A percentile compares a stretch with the other conserved stretches of the same genome.
These are phyloP conservation scores for Agrotis puta DNA, from an alignment of 2,888 invertebrate species.

Conservation along the genomic window DNA sequence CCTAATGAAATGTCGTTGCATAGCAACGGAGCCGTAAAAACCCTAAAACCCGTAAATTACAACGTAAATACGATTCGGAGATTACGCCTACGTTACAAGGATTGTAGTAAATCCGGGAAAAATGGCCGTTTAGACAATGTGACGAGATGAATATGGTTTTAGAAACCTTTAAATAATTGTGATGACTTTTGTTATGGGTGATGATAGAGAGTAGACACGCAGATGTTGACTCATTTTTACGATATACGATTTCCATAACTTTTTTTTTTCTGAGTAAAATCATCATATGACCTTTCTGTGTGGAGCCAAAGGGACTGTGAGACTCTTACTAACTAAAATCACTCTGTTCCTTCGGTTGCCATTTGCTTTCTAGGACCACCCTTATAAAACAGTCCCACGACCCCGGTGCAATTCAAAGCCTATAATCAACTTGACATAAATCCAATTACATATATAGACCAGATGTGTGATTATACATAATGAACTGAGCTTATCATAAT, in stretches of 20 bases:
- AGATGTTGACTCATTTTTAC: too few species aligned
- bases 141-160: slow-evolving; percentile 16
- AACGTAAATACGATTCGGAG: slow-evolving; percentile 70
- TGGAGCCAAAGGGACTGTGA: too few species aligned
- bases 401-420: too few species aligned
- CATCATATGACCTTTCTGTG: too few species aligned
- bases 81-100: slow-evolving; percentile 64
- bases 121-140: slow-evolving; percentile 54
- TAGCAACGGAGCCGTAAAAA: slow-evolving; percentile 75
- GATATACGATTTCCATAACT: too few species aligned
- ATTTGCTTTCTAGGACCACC: too few species aligned
- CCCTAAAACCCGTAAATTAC: slow-evolving; percentile 72
- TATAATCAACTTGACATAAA: not conserved
- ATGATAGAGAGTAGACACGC: too few species aligned
- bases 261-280: too few species aligned
- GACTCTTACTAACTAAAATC: too few species aligned
- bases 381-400: too few species aligned
- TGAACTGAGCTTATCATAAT: slow-evolving; percentile 9
- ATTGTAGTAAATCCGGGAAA: slow-evolving; percentile 65
- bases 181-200: not conserved
- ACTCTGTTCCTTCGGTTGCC: too few species aligned
- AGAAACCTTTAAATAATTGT: slow-evolving; percentile 8
- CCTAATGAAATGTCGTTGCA: slow-evolving; percentile 69
- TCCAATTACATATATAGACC: not conserved
- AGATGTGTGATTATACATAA: slow-evolving; percentile 16